Conservation (phyloP, 2,113 vertebrate species). For the Tetrax tetrax region DNA sequence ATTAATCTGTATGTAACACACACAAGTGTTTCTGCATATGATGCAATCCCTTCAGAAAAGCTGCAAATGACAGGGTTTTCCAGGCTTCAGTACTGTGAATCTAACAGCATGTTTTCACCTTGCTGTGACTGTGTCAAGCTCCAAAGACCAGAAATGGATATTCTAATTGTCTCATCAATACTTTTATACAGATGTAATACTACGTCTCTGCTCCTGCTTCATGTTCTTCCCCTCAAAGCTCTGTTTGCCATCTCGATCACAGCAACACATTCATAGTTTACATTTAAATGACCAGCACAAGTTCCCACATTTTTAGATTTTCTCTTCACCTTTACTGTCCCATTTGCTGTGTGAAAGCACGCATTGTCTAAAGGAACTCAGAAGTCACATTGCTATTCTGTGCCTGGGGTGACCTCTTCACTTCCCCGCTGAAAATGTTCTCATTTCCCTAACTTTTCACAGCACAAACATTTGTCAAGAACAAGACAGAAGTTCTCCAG, state of each 20-base stretch:
- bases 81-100: neutral
- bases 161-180: neutral
- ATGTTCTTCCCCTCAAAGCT: neutral
- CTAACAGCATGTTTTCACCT: neutral
- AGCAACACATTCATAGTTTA: neutral
- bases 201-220: neutral
- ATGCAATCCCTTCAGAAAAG: fast-evolving
- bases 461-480: neutral
- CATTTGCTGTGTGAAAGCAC: neutral
- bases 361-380: neutral
- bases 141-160: neutral
- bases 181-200: neutral
- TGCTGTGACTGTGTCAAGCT: neutral
- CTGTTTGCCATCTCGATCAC: neutral
- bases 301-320: fast-evolving
- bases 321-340: neutral
- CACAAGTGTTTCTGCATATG: neutral
- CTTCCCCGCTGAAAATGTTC: too few relatives aligned
- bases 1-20: neutral
- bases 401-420: neutral
- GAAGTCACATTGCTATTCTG: neutral
- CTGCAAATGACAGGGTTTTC: neutral
- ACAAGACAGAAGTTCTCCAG: neutral
- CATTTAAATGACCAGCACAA: neutral
- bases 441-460: neutral